Evolutionary conservation across 1,140 invertebrate species (phyloP).

Genomic region (Drosophila biarmipes): DNA sequence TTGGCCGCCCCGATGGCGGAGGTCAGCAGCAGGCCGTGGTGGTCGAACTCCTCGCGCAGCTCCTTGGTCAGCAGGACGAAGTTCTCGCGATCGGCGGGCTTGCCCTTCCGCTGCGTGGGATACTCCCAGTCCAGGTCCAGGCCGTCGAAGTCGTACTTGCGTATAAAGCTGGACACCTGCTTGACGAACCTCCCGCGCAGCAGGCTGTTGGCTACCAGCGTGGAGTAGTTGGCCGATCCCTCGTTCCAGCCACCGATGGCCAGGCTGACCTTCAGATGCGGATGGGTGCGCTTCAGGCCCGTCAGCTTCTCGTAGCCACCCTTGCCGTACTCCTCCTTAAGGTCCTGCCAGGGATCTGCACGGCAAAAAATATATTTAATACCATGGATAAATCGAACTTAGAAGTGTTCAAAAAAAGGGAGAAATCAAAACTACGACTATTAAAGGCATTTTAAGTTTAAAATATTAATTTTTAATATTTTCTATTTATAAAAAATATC

Average conservation of each 20-base stretch:
- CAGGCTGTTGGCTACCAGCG: constrained; percentile 87
- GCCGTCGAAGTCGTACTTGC: constrained; percentile 90
- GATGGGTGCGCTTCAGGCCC: constrained; percentile 88
- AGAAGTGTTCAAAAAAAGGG: no score
- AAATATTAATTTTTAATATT: no score
- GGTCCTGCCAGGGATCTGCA: constrained; percentile 90
- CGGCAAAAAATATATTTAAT: background rate
- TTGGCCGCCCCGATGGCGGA: constrained; percentile 91
- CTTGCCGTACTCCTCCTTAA: constrained; percentile 90
- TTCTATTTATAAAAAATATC: no score
- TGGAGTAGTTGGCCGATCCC: constrained; percentile 92
- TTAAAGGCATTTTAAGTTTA: no score
- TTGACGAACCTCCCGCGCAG: constrained; percentile 87
- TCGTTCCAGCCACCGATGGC: constrained; percentile 96
- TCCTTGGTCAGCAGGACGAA: constrained; percentile 91
- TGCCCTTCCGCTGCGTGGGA: constrained; percentile 90
- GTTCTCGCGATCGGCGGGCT: constrained; percentile 90
- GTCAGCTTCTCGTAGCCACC: constrained; percentile 90
- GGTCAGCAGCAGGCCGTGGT: constrained; percentile 88
- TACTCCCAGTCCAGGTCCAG: constrained; percentile 93
- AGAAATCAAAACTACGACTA: no score
- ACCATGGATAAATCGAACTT: no score
- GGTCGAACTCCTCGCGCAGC: constrained; percentile 87
- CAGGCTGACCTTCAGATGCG: constrained; percentile 89
- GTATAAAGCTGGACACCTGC: constrained; percentile 74